phyloP scores from a whole-genome alignment of 2,888 invertebrate genomes.

The Latheticus oryzae region DNA sequence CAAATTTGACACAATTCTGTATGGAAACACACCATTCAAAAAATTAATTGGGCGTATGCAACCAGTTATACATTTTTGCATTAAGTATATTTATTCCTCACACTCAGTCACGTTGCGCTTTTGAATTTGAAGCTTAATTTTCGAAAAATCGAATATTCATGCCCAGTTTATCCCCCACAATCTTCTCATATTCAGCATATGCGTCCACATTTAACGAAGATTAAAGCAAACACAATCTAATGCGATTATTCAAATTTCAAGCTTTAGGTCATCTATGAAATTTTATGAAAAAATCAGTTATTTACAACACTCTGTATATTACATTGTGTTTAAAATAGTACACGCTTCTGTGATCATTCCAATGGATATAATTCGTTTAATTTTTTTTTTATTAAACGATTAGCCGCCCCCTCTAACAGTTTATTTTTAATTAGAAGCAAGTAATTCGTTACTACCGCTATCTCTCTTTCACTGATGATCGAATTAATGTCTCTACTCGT shows the following conservation, averaged over 20 bases:
- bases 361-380: conserved; percentile 20
- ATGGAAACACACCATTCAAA: too few species aligned
- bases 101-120: too few species aligned
- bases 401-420: conserved; percentile 1
- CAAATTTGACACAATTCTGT: too few species aligned
- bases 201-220: conserved; percentile 18
- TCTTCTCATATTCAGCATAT: neutral
- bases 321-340: conserved; percentile 2
- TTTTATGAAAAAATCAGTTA: too few species aligned
- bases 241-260: conserved; percentile 28
- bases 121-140: too few species aligned
- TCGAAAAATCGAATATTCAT: too few species aligned
- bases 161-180: too few species aligned
- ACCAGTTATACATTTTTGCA: too few species aligned
- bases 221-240: conserved; percentile 25
- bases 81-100: too few species aligned
- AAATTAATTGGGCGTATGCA: too few species aligned
- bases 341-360: conserved; percentile 9
- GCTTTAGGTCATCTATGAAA: conserved; percentile 7
- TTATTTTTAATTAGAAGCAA: conserved; percentile 34
- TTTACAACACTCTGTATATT: too few species aligned
- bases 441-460: conserved; percentile 26
- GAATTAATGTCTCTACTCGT: conserved; percentile 21
- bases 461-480: conserved; percentile 24
- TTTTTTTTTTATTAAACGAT: conserved; percentile 24